Evolutionary conservation across 2,888 invertebrate species (phyloP).

Genomic region (Sinopyrophorus schimmeli): DNA sequence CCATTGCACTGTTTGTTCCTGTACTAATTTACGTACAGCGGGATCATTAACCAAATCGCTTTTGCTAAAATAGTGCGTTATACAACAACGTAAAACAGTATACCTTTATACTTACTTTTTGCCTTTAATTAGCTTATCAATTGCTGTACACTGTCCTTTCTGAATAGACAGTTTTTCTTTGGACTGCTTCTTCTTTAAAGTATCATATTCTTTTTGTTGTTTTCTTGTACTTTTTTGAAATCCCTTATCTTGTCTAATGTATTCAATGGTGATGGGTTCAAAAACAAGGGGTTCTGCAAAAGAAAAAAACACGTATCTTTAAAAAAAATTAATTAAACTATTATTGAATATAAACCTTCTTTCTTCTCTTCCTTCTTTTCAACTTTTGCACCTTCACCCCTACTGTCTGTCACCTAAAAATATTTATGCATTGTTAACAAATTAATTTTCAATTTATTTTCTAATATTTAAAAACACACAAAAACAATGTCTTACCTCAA

Average conservation of each 20-base stretch:
- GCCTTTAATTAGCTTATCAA: constrained; percentile 92
- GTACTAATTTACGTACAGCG: constrained; percentile 78
- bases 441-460: neutral
- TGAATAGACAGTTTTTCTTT: constrained; percentile 92
- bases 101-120: constrained; percentile 72
- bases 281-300: constrained; percentile 73
- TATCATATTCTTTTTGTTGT: constrained; percentile 93
- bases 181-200: constrained; percentile 87
- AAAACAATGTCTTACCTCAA: constrained; percentile 60
- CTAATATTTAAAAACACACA: neutral
- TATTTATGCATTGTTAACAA: neutral
- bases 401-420: constrained; percentile 46
- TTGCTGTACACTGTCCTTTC: constrained; percentile 86
- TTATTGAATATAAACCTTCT: constrained; percentile 63
- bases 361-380: constrained; percentile 72
- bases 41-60: constrained; percentile 79
- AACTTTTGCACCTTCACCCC: constrained; percentile 65
- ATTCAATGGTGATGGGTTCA: constrained; percentile 88
- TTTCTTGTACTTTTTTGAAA: constrained; percentile 92
- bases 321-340: neutral
- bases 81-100: neutral
- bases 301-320: neutral
- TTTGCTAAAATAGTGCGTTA: constrained; percentile 61
- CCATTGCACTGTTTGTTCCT: constrained; percentile 94
- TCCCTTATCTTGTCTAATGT: constrained; percentile 84